Evolutionary conservation across 1,140 invertebrate genomes (phyloP).

Genomic region (fruit fly (Drosophila melanogaster)): DNA sequence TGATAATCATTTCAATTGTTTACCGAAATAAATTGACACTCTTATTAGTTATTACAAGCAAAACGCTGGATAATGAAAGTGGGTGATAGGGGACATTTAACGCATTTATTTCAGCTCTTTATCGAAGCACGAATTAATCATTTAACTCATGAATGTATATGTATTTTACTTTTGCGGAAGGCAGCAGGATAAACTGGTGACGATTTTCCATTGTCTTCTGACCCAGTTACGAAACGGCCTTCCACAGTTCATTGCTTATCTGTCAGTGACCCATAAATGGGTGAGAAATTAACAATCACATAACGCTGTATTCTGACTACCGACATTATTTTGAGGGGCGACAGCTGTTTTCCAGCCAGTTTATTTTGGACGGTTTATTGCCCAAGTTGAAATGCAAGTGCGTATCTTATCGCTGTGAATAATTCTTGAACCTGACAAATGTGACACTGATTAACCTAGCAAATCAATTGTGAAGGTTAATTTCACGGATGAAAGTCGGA

Average conservation of each 20-base stretch:
- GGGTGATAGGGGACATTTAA: slow-evolving; percentile 1
- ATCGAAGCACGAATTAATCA: neutral
- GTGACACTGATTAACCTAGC: neutral
- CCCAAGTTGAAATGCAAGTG: slow-evolving; percentile 27
- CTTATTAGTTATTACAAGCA: slow-evolving; percentile 26
- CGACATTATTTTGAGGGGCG: slow-evolving; percentile 8
- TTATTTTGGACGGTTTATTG: slow-evolving; percentile 26
- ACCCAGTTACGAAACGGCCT: slow-evolving; percentile 31
- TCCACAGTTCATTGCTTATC: slow-evolving; percentile 34
- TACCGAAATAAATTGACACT: slow-evolving; percentile 31
- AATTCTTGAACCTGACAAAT: slow-evolving; percentile 46
- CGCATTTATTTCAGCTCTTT: neutral
- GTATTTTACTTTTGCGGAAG: neutral
- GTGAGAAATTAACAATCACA: slow-evolving; percentile 18
- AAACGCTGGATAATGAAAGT: slow-evolving; percentile 16
- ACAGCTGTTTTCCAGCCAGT: slow-evolving; percentile 18
- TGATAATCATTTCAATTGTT: slow-evolving; percentile 22
- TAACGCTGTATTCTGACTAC: slow-evolving; percentile 26
- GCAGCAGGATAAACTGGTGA: slow-evolving; percentile 22
- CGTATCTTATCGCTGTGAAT: slow-evolving; percentile 44
- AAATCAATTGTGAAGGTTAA: neutral
- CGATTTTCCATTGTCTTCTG: slow-evolving; percentile 26
- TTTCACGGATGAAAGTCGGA: slow-evolving; percentile 15
- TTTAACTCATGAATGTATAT: neutral
- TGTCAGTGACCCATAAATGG: slow-evolving; percentile 36